Percentiles rank a stretch among this genome's conserved stretches.
These are phyloP conservation scores for Volucella zonaria DNA, from an alignment of 2,888 invertebrate genomes.

Conservation along the genomic window DNA sequence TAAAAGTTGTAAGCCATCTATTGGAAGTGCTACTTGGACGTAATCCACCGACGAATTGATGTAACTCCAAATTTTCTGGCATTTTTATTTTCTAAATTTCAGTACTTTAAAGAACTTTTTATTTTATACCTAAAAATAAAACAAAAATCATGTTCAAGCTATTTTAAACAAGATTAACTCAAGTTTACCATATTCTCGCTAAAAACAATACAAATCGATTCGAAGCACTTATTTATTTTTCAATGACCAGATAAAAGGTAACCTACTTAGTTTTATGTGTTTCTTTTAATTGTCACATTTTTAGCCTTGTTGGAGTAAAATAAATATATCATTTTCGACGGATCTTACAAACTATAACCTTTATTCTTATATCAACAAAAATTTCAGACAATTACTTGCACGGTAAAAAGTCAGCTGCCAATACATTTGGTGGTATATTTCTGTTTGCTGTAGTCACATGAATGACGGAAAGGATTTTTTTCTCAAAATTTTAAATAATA, in stretches of 20 bases:
- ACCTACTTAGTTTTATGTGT: neutral
- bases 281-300: slow-evolving; percentile 5
- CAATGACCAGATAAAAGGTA: neutral
- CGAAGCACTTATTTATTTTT: slow-evolving; percentile 35
- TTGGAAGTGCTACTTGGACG: slow-evolving; percentile 77
- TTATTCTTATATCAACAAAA: too few species aligned
- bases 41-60: slow-evolving; percentile 88
- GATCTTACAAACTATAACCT: too few species aligned
- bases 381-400: too few species aligned
- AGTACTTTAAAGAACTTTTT: slow-evolving; percentile 1
- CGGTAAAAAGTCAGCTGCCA: too few species aligned
- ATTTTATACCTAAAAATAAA: slow-evolving; percentile 33
- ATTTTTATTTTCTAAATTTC: slow-evolving; percentile 80
- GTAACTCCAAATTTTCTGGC: slow-evolving; percentile 91
- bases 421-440: too few species aligned
- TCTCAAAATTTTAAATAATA: too few species aligned
- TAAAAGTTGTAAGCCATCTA: slow-evolving; percentile 79
- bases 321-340: too few species aligned
- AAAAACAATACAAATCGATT: slow-evolving; percentile 62
- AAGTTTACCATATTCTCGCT: slow-evolving; percentile 58
- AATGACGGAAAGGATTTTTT: too few species aligned
- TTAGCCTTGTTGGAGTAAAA: neutral
- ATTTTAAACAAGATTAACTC: neutral
- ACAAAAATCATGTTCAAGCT: neutral
- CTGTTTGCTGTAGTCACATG: too few species aligned